A percentile compares a stretch with the other conserved stretches of the same genome.
Evolutionary conservation across 1,140 invertebrate species (phyloP).

Genomic region (Zeugodacus cucurbitae): DNA sequence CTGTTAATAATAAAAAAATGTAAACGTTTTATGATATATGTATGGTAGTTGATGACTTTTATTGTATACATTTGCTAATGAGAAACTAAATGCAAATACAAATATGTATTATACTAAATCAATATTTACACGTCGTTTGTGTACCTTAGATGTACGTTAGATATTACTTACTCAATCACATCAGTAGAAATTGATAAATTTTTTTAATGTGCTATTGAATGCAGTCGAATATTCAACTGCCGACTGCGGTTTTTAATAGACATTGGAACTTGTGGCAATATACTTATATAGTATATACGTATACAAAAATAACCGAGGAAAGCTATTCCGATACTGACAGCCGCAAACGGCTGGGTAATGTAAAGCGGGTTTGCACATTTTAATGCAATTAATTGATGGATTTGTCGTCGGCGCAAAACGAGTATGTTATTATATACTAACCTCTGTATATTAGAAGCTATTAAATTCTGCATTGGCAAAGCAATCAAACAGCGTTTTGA

Average conservation of each 20-base stretch:
- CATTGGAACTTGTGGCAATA: background rate
- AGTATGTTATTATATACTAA: background rate
- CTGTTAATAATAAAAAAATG: too few relatives aligned
- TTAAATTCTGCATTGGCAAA: background rate
- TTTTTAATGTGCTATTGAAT: background rate
- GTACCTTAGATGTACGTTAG: too few relatives aligned
- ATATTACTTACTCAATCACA: too few relatives aligned
- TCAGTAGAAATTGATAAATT: too few relatives aligned
- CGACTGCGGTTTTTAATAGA: background rate
- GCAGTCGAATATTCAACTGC: background rate
- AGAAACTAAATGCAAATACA: too few relatives aligned
- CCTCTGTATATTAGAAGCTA: background rate
- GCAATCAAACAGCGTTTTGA: background rate
- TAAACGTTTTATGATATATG: too few relatives aligned
- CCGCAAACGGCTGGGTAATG: background rate
- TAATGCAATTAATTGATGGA: background rate
- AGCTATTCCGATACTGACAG: background rate
- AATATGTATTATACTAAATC: too few relatives aligned
- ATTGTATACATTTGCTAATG: too few relatives aligned
- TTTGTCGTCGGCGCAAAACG: background rate
- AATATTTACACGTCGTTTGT: too few relatives aligned
- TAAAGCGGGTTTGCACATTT: background rate
- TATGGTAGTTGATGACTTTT: too few relatives aligned
- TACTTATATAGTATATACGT: too few relatives aligned
- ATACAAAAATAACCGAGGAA: too few relatives aligned